Base-by-base conservation (phyloP, 2,113 vertebrate genomes). In the Cnemophilus loriae region DNA sequence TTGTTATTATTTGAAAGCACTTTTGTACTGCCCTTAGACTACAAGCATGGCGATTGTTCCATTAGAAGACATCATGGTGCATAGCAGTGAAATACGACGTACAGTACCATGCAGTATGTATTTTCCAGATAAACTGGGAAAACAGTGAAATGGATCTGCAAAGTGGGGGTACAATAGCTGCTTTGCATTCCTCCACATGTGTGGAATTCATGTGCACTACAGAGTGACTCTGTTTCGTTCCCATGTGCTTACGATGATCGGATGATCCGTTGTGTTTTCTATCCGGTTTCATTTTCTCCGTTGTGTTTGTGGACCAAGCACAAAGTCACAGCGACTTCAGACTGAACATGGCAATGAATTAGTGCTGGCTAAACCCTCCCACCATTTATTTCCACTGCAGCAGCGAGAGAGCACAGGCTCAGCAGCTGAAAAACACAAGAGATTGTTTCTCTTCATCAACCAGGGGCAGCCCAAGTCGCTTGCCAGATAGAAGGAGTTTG, bases 1-100 rank as follows among this genome's bases (percentile, higher is more conserved):
- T 97, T 97, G 97, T 97, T 93, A 96, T 96, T 90, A 82, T 96
- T 97, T 97, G 97, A 97, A 97, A 97, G 97, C 94, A 96, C 97
- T 97, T 96, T 96, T 97, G 97, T 97, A 23, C 85, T 41, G 93
- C 95, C 64, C 81, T 97, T 96, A 97, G 96, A 97, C 97, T 95
- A 97, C 97, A 97, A 97, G 90, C 84, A 61, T 90, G 95, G 92
- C 3, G 19, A 97, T 97, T 97, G 97, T 97, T 97, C 94, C 90
- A 44, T 47, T 37, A 60, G 95, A 97, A 94, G 94, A 94, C 96
- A 97, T 96, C 96, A 95, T 70, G 95, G 96, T 97, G 97, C 97
- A 95, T 93, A 97, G 97, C 97, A 90, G 97, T 97, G 97, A 97
- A 97, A 97, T 92, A 95, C 96, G 70, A 94, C 13, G 97, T 84